Evolutionary conservation across 2,797 vertebrate genomes (phyloP).

Genomic region (Gallinago stenura): DNA sequence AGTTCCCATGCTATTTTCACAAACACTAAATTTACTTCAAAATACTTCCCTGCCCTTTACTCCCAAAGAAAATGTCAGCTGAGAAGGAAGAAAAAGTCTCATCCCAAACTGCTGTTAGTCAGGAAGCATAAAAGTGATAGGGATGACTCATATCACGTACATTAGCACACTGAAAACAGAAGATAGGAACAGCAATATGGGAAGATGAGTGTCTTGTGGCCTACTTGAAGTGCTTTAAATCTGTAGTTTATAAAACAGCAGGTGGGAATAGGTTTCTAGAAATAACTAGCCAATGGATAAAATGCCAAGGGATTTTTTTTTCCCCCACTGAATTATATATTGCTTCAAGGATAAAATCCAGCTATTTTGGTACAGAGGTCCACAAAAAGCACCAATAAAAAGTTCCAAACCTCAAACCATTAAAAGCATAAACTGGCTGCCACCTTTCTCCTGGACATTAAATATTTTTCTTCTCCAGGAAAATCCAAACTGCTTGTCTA

Average conservation of each 20-base stretch:
- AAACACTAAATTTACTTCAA: background rate
- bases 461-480: background rate
- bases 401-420: background rate
- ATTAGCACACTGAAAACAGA: background rate
- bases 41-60: background rate
- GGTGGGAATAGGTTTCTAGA: background rate
- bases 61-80: background rate
- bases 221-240: conserved; percentile 6
- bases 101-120: background rate
- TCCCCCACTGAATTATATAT: background rate
- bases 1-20: background rate
- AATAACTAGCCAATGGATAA: background rate
- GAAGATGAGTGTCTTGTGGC: background rate
- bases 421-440: background rate
- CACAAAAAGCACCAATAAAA: background rate
- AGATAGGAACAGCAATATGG: background rate
- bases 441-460: background rate
- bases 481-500: background rate
- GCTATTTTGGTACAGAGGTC: background rate
- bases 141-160: background rate
- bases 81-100: background rate
- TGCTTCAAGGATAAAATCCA: background rate
- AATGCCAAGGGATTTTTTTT: background rate
- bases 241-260: background rate
- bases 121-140: conserved; percentile 9